phyloP scores from a whole-genome alignment of 2,888 invertebrate genomes.

The Himalopsyche tibetana region DNA sequence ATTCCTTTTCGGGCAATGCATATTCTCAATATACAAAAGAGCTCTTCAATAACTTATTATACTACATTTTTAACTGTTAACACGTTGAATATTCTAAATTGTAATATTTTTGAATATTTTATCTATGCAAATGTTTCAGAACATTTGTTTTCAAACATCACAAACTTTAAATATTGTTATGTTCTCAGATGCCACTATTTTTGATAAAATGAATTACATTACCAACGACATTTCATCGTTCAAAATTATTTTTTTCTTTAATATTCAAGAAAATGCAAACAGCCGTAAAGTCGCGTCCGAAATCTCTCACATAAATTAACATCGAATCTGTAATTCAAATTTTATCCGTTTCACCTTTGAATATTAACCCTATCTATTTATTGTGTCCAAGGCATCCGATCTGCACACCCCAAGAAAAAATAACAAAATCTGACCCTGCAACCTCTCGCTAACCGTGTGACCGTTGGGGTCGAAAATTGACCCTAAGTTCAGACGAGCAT shows the following conservation, averaged over 20 bases:
- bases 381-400: constrained; percentile 43
- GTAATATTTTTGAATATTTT: too few relatives aligned
- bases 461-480: constrained; percentile 61
- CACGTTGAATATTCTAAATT: too few relatives aligned
- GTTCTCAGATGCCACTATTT: background rate
- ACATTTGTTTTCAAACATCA: too few relatives aligned
- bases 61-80: too few relatives aligned
- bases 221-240: too few relatives aligned
- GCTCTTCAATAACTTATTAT: too few relatives aligned
- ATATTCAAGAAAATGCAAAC: constrained; percentile 41
- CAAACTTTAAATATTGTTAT: too few relatives aligned
- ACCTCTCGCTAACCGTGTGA: constrained; percentile 62
- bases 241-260: too few relatives aligned
- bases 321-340: constrained; percentile 36
- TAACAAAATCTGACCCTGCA: constrained; percentile 48
- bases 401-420: constrained; percentile 46
- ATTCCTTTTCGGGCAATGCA: too few relatives aligned
- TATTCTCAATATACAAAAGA: too few relatives aligned
- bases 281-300: constrained; percentile 47
- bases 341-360: constrained; percentile 52
- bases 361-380: constrained; percentile 49
- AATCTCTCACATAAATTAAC: constrained; percentile 56
- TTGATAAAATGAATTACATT: background rate
- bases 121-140: too few relatives aligned
- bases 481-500: constrained; percentile 48